phyloP scores from a whole-genome alignment of 2,797 vertebrate species.

The Acanthis flammea region DNA sequence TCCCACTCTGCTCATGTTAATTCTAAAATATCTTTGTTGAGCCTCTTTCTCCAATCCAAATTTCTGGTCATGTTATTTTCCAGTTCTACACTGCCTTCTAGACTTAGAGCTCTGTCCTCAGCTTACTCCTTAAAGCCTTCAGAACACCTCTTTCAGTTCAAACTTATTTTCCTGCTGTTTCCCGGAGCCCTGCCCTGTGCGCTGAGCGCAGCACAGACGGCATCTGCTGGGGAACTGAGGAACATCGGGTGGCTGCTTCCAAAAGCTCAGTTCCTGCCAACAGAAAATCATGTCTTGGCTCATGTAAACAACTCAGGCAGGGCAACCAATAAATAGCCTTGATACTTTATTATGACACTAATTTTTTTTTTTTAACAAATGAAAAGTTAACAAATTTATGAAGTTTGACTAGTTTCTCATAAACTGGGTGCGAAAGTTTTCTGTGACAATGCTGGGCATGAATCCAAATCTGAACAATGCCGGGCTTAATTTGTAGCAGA shows the following conservation, averaged over 20 bases:
- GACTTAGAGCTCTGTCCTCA: background rate
- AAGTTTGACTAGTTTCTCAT: background rate
- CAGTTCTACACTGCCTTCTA: background rate
- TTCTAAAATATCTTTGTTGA: background rate
- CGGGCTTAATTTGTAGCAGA: background rate
- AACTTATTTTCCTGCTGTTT: background rate
- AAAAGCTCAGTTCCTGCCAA: accelerated
- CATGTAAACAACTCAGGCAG: background rate
- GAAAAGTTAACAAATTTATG: background rate
- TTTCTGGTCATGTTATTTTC: background rate
- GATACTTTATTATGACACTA: background rate
- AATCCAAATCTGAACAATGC: conserved; percentile 30
- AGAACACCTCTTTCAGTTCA: background rate
- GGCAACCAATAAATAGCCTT: background rate
- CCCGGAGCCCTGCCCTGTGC: background rate
- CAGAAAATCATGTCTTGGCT: background rate
- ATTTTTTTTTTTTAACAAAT: background rate
- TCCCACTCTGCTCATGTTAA: background rate
- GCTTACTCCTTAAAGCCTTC: background rate
- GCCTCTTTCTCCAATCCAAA: background rate
- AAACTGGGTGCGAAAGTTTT: background rate
- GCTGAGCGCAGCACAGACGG: background rate
- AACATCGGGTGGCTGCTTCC: background rate
- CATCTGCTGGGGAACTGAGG: conserved; percentile 31
- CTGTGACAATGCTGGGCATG: background rate